phyloP scores from a whole-genome alignment of 2,888 invertebrate species.

The Drosophila histrio region DNA sequence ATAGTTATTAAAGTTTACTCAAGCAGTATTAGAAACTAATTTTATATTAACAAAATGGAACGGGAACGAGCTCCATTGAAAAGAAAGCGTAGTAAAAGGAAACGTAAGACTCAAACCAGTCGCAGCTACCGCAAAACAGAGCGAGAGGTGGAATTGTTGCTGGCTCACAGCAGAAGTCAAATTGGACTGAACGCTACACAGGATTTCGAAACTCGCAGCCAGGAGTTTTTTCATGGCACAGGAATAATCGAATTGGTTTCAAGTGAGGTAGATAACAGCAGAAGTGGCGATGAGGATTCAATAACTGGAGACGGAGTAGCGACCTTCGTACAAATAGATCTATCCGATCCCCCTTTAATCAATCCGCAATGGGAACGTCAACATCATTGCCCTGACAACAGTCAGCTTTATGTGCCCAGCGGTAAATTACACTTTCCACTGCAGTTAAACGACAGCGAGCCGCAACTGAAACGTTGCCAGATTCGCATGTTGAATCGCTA shows the following conservation, averaged over 20 bases:
- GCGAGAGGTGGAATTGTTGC: slow-evolving; percentile 69
- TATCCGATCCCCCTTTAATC: slow-evolving; percentile 59
- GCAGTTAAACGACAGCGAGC: slow-evolving; percentile 28
- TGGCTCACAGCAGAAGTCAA: slow-evolving; percentile 37
- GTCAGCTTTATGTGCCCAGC: slow-evolving; percentile 64
- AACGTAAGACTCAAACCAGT: slow-evolving; percentile 72
- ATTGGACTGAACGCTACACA: slow-evolving; percentile 4
- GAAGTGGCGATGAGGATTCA: slow-evolving; percentile 10
- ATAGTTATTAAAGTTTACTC: no score
- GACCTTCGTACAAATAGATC: slow-evolving; percentile 82
- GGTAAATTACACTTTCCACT: slow-evolving; percentile 52
- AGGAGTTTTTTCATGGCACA: slow-evolving; percentile 69
- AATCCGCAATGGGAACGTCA: slow-evolving; percentile 38
- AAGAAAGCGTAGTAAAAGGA: slow-evolving; percentile 33
- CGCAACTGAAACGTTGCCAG: slow-evolving; percentile 45
- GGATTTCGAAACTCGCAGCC: slow-evolving; percentile 50
- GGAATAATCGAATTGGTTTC: neutral
- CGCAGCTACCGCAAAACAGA: slow-evolving; percentile 76
- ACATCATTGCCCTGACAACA: slow-evolving; percentile 50
- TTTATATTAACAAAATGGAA: slow-evolving; percentile 12
- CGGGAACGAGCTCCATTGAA: neutral
- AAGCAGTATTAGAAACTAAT: neutral
- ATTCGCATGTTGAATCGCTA: slow-evolving; percentile 80
- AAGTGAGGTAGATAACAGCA: neutral
- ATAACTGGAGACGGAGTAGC: slow-evolving; percentile 43